Evolutionary conservation across 2,888 invertebrate genomes (phyloP).

Genomic region (Andricus quercusramuli): DNA sequence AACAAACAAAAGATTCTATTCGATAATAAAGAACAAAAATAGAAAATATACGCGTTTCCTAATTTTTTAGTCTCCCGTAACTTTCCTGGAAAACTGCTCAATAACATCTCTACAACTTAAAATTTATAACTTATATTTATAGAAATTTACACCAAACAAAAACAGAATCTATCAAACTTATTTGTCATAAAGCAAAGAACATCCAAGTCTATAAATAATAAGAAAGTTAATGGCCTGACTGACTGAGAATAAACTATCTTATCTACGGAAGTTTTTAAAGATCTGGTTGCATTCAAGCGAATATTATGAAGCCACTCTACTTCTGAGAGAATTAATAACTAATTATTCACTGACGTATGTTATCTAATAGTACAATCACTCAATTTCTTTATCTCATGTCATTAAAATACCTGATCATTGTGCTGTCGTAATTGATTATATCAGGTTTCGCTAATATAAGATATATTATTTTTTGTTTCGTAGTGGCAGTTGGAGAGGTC

Average conservation of each 20-base stretch:
- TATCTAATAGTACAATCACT: not conserved
- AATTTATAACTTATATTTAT: not conserved
- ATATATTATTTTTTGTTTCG: not conserved
- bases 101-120: not conserved
- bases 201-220: not conserved
- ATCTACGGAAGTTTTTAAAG: not conserved
- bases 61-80: no score
- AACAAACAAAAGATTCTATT: not conserved
- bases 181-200: not conserved
- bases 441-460: not conserved
- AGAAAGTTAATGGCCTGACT: not conserved
- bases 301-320: not conserved
- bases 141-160: not conserved
- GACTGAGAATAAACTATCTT: not conserved
- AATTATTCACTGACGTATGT: not conserved
- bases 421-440: not conserved
- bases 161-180: not conserved
- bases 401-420: not conserved
- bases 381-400: not conserved
- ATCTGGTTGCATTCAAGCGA: not conserved
- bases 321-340: not conserved
- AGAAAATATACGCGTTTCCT: not conserved
- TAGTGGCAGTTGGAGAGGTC: conserved; percentile 11
- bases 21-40: not conserved
- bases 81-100: not conserved